These are phyloP conservation scores for Drosophila lacicola DNA, from an alignment of 2,888 invertebrate genomes.

Conservation along the genomic window DNA sequence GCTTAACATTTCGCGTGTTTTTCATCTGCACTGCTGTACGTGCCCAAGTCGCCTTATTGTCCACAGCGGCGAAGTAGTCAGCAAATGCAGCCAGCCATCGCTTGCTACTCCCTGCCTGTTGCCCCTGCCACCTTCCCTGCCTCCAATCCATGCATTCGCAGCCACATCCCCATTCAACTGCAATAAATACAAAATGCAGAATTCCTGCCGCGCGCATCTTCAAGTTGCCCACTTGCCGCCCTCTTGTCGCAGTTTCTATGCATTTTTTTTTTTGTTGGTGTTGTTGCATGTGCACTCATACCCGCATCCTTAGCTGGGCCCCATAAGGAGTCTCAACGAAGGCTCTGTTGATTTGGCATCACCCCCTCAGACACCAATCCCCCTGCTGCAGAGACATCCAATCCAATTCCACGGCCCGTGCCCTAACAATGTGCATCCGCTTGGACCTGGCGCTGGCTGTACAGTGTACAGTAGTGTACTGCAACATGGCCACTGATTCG, in stretches of 20 bases:
- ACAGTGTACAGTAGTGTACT: slow-evolving; percentile 36
- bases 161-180: slow-evolving; percentile 31
- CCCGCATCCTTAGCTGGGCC: slow-evolving; percentile 29
- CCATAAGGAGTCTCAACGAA: slow-evolving; percentile 73
- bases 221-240: slow-evolving; percentile 53
- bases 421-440: slow-evolving; percentile 79
- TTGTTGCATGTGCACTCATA: slow-evolving; percentile 33
- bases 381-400: slow-evolving; percentile 55
- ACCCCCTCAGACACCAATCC: slow-evolving; percentile 5
- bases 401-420: slow-evolving; percentile 71
- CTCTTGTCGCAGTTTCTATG: slow-evolving; percentile 39
- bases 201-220: slow-evolving; percentile 66
- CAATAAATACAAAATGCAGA: slow-evolving; percentile 80
- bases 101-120: neutral
- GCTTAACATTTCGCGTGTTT: slow-evolving; percentile 78
- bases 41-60: slow-evolving; percentile 75
- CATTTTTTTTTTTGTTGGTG: slow-evolving; percentile 38
- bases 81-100: slow-evolving; percentile 59
- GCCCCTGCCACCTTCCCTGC: neutral
- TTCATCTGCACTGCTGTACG: slow-evolving; percentile 53
- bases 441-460: slow-evolving; percentile 36
- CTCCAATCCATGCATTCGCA: neutral
- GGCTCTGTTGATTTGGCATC: slow-evolving; percentile 73
- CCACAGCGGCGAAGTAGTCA: slow-evolving; percentile 46
- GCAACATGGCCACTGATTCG: slow-evolving; percentile 71